Percentiles rank a stretch among this genome's conserved stretches.
These are phyloP conservation scores for Varanus salvator DNA, from an alignment of 2,113 vertebrate species.

Conservation along the genomic window DNA sequence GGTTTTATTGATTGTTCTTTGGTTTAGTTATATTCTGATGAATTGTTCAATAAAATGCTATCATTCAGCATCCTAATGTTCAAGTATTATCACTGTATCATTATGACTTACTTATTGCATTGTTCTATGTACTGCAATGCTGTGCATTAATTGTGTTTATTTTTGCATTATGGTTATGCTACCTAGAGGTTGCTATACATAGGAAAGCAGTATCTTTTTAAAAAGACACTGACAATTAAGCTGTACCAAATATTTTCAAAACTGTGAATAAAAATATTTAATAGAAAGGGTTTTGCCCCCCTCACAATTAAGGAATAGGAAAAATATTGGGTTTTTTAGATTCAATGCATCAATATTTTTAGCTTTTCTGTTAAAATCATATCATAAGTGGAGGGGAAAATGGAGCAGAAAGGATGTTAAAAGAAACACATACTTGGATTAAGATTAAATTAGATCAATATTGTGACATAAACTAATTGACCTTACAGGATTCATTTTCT, in stretches of 20 bases:
- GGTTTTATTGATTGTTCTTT: background rate
- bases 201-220: background rate
- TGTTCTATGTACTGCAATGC: background rate
- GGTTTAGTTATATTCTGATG: background rate
- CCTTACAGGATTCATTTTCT: conserved; percentile 52
- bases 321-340: conserved; percentile 6
- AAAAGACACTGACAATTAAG: background rate
- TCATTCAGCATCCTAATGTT: background rate
- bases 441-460: conserved; percentile 34
- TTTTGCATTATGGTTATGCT: conserved; percentile 22
- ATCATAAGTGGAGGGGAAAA: background rate
- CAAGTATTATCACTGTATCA: background rate
- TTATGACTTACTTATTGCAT: background rate
- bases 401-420: conserved; percentile 25
- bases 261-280: conserved; percentile 19
- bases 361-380: conserved; percentile 32
- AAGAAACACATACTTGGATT: conserved; percentile 15
- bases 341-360: too few species aligned
- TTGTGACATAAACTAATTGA: conserved; percentile 21
- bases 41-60: background rate
- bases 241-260: background rate
- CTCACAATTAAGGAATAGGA: background rate
- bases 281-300: background rate
- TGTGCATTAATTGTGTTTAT: conserved; percentile 31
- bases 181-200: background rate